Evolutionary conservation across 2,888 invertebrate species (phyloP).

Genomic region (Tinea semifulvella): DNA sequence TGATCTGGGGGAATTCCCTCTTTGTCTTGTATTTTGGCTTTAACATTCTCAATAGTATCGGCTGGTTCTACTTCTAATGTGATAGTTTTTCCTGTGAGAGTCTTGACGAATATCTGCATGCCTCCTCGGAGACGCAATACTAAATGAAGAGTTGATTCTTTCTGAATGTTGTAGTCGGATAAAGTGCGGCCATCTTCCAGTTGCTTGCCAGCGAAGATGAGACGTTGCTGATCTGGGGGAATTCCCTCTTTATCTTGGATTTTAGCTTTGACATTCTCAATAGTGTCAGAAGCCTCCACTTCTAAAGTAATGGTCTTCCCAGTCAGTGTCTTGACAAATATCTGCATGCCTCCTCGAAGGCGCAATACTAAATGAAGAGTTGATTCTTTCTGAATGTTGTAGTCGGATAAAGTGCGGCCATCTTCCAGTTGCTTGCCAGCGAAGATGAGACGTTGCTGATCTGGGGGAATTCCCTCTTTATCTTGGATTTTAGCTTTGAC

Average conservation of each 20-base stretch:
- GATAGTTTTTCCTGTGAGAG: slow-evolving; percentile 31
- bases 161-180: slow-evolving; percentile 35
- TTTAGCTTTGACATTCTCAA: slow-evolving; percentile 36
- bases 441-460: slow-evolving; percentile 34
- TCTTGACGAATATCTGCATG: slow-evolving; percentile 31
- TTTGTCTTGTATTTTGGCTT: slow-evolving; percentile 30
- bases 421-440: slow-evolving; percentile 36
- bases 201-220: slow-evolving; percentile 36
- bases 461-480: slow-evolving; percentile 36
- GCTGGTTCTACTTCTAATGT: slow-evolving; percentile 29
- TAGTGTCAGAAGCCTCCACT: slow-evolving; percentile 33
- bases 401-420: slow-evolving; percentile 33
- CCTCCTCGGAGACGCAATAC: slow-evolving; percentile 28
- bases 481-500: slow-evolving; percentile 37
- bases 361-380: slow-evolving; percentile 32
- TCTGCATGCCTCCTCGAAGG: slow-evolving; percentile 36
- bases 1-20: slow-evolving; percentile 31
- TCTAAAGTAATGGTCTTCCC: slow-evolving; percentile 35
- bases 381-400: slow-evolving; percentile 36
- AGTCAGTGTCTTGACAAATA: slow-evolving; percentile 32
- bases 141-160: slow-evolving; percentile 27
- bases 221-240: slow-evolving; percentile 35
- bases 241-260: slow-evolving; percentile 39
- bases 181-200: slow-evolving; percentile 35
- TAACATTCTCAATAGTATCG: slow-evolving; percentile 30